Conservation (phyloP, 2,113 vertebrate genomes). For the Mustela lutreola region DNA sequence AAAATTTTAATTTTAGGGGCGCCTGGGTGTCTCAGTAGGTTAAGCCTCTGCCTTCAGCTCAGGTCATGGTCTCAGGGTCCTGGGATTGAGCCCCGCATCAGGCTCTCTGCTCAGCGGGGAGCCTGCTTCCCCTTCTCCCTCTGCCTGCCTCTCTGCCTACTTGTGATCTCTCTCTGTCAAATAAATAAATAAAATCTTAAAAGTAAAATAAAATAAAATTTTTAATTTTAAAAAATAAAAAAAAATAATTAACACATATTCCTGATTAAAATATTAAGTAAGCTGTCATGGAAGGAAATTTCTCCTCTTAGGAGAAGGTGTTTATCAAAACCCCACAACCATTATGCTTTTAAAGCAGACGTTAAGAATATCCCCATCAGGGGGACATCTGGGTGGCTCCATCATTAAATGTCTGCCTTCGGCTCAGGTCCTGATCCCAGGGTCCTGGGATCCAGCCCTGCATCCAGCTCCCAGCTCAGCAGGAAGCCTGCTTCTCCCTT, state of each 20-base stretch:
- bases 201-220: neutral
- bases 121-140: too few relatives aligned
- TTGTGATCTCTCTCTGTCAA: too few relatives aligned
- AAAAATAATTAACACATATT: neutral
- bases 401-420: neutral
- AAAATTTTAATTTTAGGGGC: neutral
- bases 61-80: too few relatives aligned
- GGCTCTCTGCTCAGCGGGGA: too few relatives aligned
- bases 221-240: neutral
- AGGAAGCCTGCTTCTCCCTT: too few relatives aligned
- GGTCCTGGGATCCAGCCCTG: neutral
- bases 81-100: fast-evolving
- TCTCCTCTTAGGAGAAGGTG: neutral
- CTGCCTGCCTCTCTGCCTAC: too few relatives aligned
- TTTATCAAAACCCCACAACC: neutral
- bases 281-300: neutral
- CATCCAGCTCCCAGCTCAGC: too few relatives aligned
- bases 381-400: neutral
- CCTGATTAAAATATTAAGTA: neutral
- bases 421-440: neutral
- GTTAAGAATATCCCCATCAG: neutral
- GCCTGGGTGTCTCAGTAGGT: too few relatives aligned
- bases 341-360: neutral
- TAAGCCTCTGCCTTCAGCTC: too few relatives aligned
- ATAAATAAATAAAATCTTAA: too few relatives aligned